Percentiles rank a stretch among this genome's conserved stretches.
Conservation (phyloP, 2,113 vertebrate species). For the Lates calcarifer region DNA sequence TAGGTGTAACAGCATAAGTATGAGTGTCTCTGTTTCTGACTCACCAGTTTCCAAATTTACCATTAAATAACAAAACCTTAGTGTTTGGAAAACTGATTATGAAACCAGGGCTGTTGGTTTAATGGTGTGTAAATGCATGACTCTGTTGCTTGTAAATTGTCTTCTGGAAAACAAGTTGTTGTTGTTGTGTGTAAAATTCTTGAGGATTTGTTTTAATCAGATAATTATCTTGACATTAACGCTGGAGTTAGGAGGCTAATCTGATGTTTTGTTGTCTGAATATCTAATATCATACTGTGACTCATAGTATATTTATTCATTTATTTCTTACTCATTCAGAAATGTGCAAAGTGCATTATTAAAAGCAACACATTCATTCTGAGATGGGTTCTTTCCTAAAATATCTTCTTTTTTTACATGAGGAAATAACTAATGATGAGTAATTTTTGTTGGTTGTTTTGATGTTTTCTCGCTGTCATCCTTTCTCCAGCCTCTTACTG, state of each 20-base stretch:
- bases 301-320: neutral
- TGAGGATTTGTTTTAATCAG: conserved; percentile 34
- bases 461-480: neutral
- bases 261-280: conserved; percentile 13
- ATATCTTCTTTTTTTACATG: neutral
- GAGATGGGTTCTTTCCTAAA: neutral
- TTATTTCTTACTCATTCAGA: conserved; percentile 1
- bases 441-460: neutral
- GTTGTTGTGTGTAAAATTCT: conserved; percentile 31
- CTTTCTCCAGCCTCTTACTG: neutral
- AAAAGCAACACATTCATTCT: neutral
- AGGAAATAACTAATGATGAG: neutral
- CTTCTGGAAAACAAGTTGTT: neutral
- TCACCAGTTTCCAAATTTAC: neutral
- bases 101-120: neutral
- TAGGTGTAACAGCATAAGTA: neutral
- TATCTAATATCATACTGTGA: neutral
- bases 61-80: neutral
- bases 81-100: neutral
- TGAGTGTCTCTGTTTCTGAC: neutral
- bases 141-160: conserved; percentile 3
- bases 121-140: neutral
- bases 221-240: conserved; percentile 40
- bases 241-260: conserved; percentile 23
- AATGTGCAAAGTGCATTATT: neutral